Conservation (phyloP, 2,113 vertebrate species). For the Takifugu flavidus region DNA sequence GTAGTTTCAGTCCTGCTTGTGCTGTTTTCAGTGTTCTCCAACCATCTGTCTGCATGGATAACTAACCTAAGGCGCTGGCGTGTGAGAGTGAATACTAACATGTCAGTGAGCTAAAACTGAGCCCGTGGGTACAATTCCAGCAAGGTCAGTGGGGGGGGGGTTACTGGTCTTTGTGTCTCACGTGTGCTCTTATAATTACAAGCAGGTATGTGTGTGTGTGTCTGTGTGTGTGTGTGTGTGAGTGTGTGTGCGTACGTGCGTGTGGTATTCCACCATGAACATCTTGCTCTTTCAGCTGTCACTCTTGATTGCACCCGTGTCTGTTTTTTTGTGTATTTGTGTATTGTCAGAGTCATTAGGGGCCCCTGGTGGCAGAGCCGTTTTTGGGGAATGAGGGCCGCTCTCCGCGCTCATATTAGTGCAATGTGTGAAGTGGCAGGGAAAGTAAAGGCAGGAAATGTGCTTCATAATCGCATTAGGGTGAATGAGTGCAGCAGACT, state of each 20-base stretch:
- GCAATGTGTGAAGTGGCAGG: slow-evolving; percentile 84
- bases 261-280: neutral
- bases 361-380: slow-evolving; percentile 6
- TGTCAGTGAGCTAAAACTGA: slow-evolving; percentile 27
- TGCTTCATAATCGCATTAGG: slow-evolving; percentile 91
- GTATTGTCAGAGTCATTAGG: slow-evolving; percentile 16
- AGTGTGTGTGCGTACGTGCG: neutral
- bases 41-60: neutral
- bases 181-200: neutral
- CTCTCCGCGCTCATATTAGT: slow-evolving; percentile 68
- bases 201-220: neutral
- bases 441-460: slow-evolving; percentile 90
- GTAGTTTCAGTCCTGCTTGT: slow-evolving; percentile 1
- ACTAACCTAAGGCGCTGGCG: slow-evolving; percentile 7
- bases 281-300: neutral
- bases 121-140: slow-evolving; percentile 32
- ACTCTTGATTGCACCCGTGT: slow-evolving; percentile 1
- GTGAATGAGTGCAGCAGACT: slow-evolving; percentile 81
- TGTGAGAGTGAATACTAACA: slow-evolving; percentile 18
- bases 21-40: neutral
- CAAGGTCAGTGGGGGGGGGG: slow-evolving; percentile 2
- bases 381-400: slow-evolving; percentile 16
- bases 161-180: slow-evolving; percentile 8
- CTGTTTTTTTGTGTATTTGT: slow-evolving; percentile 15
- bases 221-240: neutral